Conservation (phyloP, 2,113 vertebrate genomes). For the Oncorhynchus kisutch region DNA sequence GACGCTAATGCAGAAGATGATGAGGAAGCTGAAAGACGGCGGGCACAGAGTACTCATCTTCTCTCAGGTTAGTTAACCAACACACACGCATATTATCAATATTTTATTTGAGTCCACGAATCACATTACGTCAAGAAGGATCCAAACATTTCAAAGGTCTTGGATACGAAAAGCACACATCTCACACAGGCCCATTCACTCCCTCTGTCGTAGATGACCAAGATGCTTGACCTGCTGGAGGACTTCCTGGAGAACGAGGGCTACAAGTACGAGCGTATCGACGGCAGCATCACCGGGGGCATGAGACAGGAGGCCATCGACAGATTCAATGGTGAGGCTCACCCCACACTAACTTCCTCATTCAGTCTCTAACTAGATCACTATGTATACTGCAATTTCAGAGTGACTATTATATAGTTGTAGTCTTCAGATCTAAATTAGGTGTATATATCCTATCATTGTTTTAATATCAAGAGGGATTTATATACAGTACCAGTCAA, state of each 20-base stretch:
- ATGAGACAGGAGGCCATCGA: constrained; percentile 99
- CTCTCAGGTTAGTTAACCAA: constrained; percentile 82
- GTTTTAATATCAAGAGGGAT: too few relatives aligned
- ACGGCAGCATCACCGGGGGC: constrained; percentile 94
- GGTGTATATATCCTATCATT: too few relatives aligned
- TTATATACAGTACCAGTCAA: too few relatives aligned
- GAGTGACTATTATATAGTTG: too few relatives aligned
- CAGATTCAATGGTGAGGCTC: constrained; percentile 89
- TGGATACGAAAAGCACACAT: neutral
- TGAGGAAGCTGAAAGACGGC: constrained; percentile 91
- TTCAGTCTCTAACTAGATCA: neutral
- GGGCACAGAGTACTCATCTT: constrained; percentile 96
- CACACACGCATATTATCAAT: neutral
- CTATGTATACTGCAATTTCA: neutral
- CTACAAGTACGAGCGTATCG: constrained; percentile 97
- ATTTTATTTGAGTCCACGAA: too few relatives aligned
- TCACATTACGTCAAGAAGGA: too few relatives aligned
- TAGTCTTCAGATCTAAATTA: too few relatives aligned
- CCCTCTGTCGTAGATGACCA: constrained; percentile 84
- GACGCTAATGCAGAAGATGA: constrained; percentile 91
- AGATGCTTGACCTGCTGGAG: constrained; percentile 96
- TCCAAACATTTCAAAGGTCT: too few relatives aligned
- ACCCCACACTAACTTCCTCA: neutral
- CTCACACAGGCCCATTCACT: neutral
- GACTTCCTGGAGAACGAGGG: constrained; percentile 96